Evolutionary conservation across 2,888 invertebrate genomes (phyloP), one percentile per base, ranked within the genome.

Genomic region (Zhengitettix transpicula): DNA sequence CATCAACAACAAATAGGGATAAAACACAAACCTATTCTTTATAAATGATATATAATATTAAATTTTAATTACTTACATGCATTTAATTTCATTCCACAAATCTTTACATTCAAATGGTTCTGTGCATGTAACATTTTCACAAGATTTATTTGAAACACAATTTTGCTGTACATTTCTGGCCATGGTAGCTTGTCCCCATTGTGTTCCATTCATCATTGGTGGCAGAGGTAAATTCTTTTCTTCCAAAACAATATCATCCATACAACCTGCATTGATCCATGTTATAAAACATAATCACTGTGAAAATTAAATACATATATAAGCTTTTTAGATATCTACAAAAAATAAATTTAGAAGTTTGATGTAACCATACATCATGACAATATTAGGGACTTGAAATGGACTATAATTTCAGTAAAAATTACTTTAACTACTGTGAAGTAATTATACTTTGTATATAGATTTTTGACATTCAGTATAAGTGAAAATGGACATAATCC

Each of bases 11-110:
- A 28, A 28, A 28, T n/a, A n/a, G n/a, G n/a, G n/a, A n/a, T n/a
- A n/a, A n/a, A n/a, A n/a, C 2, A 5, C 7, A 28, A 28, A 5
- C 3, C 28, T 28, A 28, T 2, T 28, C 2, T 28, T 28, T 2
- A 28, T 28, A 28, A 28, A 28, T 28, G 2, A 28, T 28, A 28
- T 28, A 28, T 28, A 28, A 28, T 28, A 5, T 28, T 28, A 28
- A 28, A 28, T 5, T 28, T 28, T 28, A 28, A 28, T 2, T 2
- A 68, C 72, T 69, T 69, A 81, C 74, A 77, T 75, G 75, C 81
- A 81, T 67, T 79, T 77, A 65, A 78, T 75, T 57, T 74, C 72
- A 68, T 78, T 80, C 80, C 81, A 81, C 55, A 80, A 72, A 69
- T 76, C 78, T 60, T 73, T 72, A 71, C 77, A 80, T 61, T 74